Evolutionary conservation across 2,888 invertebrate species (phyloP), one percentile per base, ranked within the genome.

Genomic region (Drosophila meridionalis): DNA sequence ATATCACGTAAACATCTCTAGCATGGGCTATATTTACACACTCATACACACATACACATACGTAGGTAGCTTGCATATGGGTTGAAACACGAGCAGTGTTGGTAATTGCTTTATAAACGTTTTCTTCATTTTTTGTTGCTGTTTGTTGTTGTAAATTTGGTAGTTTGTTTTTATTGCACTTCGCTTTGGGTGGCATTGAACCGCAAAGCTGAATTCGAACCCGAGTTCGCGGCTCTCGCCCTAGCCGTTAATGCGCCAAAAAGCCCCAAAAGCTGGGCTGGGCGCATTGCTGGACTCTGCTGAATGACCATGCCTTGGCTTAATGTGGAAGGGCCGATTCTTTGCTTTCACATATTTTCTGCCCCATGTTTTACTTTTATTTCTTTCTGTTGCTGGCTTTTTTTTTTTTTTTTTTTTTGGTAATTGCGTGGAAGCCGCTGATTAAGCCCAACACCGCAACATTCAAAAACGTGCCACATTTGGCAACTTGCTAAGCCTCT

Each of bases 31-130:
- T 26, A 34, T 34, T 34, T 11, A 12, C 32, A 67, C 14, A 57
- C 26, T n/a, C n/a, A n/a, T n/a, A 58, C 28, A 38, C 50, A 56
- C 57, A 61, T 45, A 42, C 20, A 50, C 26, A 55, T 9, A 26
- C 1, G 1, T 20, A 38, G n/a, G 14, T 14, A 50, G 28, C 76
- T 62, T 66, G 69, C 60, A 69, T 65, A 78, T 73, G 80, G 65
- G 71, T 74, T 72, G 76, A 76, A 84, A 87, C 71, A 80, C 82
- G 87, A 80, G 78, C 85, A 85, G 74, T 78, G 82, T 74, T 82
- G 83, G 85, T 84, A 84, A 84, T 84, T 82, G 84, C 84, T 85
- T 80, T 84, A 87, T 84, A 87, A 84, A 78, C 83, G 85, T 78
- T 87, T 78, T 60, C 32, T 26, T 45, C 26, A 34, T 14, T 60